phyloP scores from a whole-genome alignment of 2,113 vertebrate genomes.

The Etheostoma spectabile region DNA sequence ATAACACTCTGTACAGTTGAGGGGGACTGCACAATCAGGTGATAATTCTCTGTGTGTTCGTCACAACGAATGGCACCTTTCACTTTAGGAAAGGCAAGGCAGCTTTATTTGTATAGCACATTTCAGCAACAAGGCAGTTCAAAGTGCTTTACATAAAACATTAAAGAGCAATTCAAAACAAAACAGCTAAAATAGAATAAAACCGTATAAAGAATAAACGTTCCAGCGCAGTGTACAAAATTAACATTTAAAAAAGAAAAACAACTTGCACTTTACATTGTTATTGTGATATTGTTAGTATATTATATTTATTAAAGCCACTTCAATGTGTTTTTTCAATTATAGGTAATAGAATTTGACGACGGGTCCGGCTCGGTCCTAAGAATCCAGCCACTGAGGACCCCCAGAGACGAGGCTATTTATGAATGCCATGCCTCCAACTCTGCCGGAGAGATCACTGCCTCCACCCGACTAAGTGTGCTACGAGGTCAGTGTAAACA shows the following conservation, averaged over 20 bases:
- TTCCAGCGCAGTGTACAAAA: no score
- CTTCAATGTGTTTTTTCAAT: background rate
- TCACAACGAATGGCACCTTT: background rate
- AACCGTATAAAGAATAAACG: no score
- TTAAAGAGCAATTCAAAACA: no score
- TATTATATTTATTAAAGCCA: background rate
- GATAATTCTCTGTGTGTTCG: background rate
- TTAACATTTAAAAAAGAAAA: no score
- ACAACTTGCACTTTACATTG: background rate
- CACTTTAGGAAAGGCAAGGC: no score
- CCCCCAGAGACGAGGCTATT: conserved; percentile 96
- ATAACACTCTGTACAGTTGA: background rate
- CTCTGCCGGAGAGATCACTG: conserved; percentile 93
- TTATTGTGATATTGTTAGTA: background rate
- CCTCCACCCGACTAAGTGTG: conserved; percentile 94
- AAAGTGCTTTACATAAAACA: no score
- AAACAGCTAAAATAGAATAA: no score
- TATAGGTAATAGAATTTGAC: conserved; percentile 98
- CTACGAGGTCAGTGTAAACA: conserved; percentile 89
- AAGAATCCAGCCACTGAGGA: conserved; percentile 97
- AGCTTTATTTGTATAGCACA: no score
- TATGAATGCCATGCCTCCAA: conserved; percentile 99
- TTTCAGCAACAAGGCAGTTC: no score
- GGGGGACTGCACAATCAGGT: no score
- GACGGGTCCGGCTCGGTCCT: conserved; percentile 98